phyloP scores from a whole-genome alignment of 2,797 vertebrate genomes.

The Bradypodion ventrale region DNA sequence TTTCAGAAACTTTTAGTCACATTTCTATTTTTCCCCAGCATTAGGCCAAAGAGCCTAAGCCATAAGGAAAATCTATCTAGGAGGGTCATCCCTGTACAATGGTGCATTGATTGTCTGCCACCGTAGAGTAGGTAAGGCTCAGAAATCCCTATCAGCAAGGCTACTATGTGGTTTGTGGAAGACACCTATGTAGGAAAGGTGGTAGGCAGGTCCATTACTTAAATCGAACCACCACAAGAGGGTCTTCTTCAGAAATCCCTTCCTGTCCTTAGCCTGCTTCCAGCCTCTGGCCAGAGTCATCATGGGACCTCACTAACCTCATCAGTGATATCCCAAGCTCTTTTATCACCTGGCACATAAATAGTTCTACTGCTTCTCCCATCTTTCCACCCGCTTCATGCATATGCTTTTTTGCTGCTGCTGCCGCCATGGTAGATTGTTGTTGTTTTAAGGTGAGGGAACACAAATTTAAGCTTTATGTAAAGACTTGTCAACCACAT shows the following conservation, averaged over 20 bases:
- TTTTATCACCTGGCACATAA: too few species aligned
- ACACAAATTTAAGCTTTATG: too few species aligned
- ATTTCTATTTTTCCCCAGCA: neutral
- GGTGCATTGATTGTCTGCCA: neutral
- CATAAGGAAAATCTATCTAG: neutral
- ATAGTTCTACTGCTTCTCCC: too few species aligned
- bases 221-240: neutral
- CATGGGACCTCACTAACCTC: too few species aligned
- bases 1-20: too few species aligned
- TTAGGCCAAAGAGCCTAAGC: neutral
- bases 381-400: too few species aligned
- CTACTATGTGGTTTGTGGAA: neutral
- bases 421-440: too few species aligned
- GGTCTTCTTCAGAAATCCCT: neutral
- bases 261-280: neutral
- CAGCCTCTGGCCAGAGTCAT: neutral
- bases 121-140: neutral
- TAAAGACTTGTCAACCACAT: too few species aligned
- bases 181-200: neutral
- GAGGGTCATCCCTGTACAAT: neutral
- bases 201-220: neutral
- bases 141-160: neutral
- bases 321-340: too few species aligned
- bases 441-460: too few species aligned
- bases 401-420: too few species aligned